phyloP scores from a whole-genome alignment of 1,140 invertebrate species.

The Pseudobourletiella spinata region DNA sequence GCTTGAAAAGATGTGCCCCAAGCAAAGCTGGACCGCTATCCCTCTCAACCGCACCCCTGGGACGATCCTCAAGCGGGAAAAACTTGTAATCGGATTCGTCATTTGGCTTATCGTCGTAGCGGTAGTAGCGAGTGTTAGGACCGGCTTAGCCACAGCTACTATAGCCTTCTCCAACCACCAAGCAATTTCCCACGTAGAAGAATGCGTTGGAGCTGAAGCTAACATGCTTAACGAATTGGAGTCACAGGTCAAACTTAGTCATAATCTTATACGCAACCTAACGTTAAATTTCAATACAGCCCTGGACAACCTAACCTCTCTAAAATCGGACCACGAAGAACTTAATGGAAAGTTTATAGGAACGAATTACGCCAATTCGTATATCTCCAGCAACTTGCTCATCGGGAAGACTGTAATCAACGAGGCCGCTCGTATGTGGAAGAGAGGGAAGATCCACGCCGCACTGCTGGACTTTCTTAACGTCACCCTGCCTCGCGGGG shows the following conservation, averaged over 20 bases:
- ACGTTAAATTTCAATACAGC: too few relatives aligned
- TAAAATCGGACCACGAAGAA: background rate
- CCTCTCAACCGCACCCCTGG: too few relatives aligned
- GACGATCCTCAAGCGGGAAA: background rate
- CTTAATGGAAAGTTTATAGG: constrained; percentile 21
- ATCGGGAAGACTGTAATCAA: constrained; percentile 1
- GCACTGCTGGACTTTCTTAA: constrained; percentile 8
- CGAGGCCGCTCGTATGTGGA: constrained; percentile 8
- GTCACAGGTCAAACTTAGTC: too few relatives aligned
- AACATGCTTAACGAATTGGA: too few relatives aligned
- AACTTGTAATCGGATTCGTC: background rate
- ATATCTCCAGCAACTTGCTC: constrained; percentile 9
- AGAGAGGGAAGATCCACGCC: constrained; percentile 7
- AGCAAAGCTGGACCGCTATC: too few relatives aligned
- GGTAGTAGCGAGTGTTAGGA: background rate
- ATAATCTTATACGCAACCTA: too few relatives aligned
- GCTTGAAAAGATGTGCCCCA: constrained; percentile 4
- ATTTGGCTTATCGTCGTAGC: background rate
- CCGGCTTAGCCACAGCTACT: background rate
- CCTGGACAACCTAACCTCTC: too few relatives aligned
- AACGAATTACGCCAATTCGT: constrained; percentile 1
- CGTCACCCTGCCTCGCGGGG: constrained; percentile 8
- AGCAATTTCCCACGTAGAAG: too few relatives aligned
- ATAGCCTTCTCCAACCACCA: background rate
- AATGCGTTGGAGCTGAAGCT: too few relatives aligned